phyloP scores from a whole-genome alignment of 1,140 invertebrate genomes.

The Phocides pigmalion region DNA sequence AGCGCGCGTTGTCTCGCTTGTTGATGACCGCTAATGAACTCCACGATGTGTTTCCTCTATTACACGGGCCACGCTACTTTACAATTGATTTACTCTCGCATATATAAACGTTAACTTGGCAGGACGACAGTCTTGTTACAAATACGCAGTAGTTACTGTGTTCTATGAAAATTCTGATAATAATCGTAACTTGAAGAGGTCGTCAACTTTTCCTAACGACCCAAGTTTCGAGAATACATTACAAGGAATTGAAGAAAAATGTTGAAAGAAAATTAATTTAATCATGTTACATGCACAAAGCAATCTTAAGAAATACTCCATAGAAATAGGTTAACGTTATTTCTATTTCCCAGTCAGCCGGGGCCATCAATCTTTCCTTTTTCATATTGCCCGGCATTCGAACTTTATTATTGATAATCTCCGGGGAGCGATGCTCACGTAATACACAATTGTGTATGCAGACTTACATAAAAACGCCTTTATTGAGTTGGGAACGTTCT shows the following conservation, averaged over 20 bases:
- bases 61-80: constrained; percentile 32
- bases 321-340: constrained; percentile 5
- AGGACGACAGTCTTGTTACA: too few species aligned
- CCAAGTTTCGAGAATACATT: background rate
- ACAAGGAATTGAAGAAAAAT: background rate
- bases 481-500: constrained; percentile 22
- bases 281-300: background rate
- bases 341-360: background rate
- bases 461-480: constrained; percentile 25
- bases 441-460: constrained; percentile 8
- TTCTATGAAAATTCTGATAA: background rate
- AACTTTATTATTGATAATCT: constrained; percentile 22
- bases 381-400: constrained; percentile 1
- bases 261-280: background rate
- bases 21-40: constrained; percentile 46
- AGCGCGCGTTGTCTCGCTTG: constrained; percentile 30
- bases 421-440: constrained; percentile 17
- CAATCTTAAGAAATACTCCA: background rate
- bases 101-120: too few species aligned
- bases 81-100: constrained; percentile 1
- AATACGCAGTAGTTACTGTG: too few species aligned
- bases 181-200: background rate
- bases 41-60: constrained; percentile 46
- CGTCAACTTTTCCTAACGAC: constrained; percentile 6
- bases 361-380: constrained; percentile 10